Conservation (phyloP, 2,113 vertebrate species). For the Pseudopodoces humilis region DNA sequence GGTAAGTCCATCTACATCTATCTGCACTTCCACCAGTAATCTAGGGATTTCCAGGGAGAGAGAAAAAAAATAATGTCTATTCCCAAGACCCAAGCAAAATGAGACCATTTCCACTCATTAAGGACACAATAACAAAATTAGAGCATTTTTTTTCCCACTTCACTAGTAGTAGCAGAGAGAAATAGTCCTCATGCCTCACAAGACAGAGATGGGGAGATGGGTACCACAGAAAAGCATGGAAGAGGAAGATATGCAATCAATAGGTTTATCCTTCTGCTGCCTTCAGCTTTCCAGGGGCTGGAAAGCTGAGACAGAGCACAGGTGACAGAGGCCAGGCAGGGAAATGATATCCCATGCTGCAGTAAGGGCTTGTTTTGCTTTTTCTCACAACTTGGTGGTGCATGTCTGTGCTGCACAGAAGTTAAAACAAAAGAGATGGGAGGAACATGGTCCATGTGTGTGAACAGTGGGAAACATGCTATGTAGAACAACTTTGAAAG, state of each 20-base stretch:
- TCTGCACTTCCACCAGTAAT: neutral
- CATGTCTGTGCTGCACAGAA: rapidly evolving
- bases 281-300: neutral
- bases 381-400: neutral
- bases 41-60: neutral
- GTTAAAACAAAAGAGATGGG: neutral
- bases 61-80: neutral
- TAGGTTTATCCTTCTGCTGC: neutral
- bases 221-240: neutral
- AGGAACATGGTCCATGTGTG: neutral
- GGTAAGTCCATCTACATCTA: neutral
- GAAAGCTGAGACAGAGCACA: neutral
- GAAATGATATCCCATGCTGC: neutral
- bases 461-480: neutral
- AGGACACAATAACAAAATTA: neutral
- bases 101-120: neutral
- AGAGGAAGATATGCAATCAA: neutral
- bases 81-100: neutral
- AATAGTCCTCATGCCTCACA: neutral
- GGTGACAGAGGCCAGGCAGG: neutral
- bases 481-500: neutral
- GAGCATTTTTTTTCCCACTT: neutral
- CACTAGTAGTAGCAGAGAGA: neutral
- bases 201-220: neutral
- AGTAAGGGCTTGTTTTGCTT: rapidly evolving